A percentile compares a stretch with the other conserved stretches of the same genome.
Evolutionary conservation across 2,797 vertebrate genomes (phyloP).

Genomic region (Ara ararauna): DNA sequence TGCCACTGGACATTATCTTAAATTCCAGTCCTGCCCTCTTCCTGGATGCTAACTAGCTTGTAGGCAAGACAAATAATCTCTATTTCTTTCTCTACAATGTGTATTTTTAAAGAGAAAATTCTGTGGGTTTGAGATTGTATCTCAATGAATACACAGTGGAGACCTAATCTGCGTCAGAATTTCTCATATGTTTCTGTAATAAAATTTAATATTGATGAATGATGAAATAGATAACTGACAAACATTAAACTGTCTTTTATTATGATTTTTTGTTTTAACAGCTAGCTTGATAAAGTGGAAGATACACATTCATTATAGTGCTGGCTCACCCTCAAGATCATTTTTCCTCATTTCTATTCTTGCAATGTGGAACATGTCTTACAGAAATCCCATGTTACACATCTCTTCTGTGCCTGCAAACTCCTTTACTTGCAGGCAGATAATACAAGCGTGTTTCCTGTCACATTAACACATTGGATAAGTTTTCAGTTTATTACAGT

Average conservation of each 20-base stretch:
- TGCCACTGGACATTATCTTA: background rate
- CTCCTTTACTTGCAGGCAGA: background rate
- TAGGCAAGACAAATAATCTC: background rate
- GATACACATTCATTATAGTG: background rate
- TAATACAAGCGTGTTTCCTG: background rate
- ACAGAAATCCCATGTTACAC: background rate
- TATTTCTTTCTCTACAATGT: background rate
- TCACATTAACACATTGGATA: background rate
- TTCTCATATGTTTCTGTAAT: background rate
- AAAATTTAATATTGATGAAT: background rate
- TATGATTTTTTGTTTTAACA: background rate
- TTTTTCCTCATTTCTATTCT: background rate
- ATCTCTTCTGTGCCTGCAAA: background rate
- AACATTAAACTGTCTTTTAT: background rate
- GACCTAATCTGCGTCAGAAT: background rate
- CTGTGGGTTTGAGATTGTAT: background rate
- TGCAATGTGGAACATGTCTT: background rate
- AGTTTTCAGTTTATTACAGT: background rate
- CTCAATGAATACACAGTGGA: background rate
- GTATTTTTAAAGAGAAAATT: background rate
- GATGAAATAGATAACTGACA: background rate
- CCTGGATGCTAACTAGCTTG: background rate
- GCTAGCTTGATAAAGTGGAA: background rate
- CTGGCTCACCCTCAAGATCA: background rate
- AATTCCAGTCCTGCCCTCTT: background rate